phyloP scores from a whole-genome alignment of 1,140 invertebrate species.

The Diabrotica undecimpunctata region DNA sequence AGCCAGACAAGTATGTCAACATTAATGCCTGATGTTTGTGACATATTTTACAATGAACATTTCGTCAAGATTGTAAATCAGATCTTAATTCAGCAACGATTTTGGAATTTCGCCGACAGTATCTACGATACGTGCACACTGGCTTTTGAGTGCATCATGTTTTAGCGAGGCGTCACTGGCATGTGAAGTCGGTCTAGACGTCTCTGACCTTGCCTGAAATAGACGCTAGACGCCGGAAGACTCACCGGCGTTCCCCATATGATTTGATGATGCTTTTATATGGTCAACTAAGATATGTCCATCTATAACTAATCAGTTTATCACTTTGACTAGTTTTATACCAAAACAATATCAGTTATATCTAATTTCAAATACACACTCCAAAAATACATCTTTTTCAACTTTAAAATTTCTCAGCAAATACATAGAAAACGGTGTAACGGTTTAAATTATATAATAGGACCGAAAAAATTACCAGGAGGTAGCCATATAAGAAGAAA shows the following conservation, averaged over 20 bases:
- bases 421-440: too few species aligned
- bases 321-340: too few species aligned
- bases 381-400: too few species aligned
- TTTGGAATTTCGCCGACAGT: not conserved
- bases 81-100: not conserved
- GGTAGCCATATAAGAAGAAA: too few species aligned
- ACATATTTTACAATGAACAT: not conserved
- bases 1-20: not conserved
- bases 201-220: not conserved
- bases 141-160: slow-evolving; percentile 1
- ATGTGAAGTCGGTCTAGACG: not conserved
- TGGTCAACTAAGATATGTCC: too few species aligned
- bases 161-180: not conserved
- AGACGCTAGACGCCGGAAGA: not conserved
- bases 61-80: not conserved
- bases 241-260: not conserved
- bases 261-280: not conserved
- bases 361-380: too few species aligned
- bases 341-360: too few species aligned
- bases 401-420: too few species aligned
- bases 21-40: not conserved
- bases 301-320: too few species aligned
- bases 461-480: too few species aligned
- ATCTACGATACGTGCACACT: not conserved
- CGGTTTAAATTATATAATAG: too few species aligned